These are phyloP conservation scores for Rhinolophus sinicus DNA, from an alignment of 2,113 vertebrate species.

Conservation along the genomic window DNA sequence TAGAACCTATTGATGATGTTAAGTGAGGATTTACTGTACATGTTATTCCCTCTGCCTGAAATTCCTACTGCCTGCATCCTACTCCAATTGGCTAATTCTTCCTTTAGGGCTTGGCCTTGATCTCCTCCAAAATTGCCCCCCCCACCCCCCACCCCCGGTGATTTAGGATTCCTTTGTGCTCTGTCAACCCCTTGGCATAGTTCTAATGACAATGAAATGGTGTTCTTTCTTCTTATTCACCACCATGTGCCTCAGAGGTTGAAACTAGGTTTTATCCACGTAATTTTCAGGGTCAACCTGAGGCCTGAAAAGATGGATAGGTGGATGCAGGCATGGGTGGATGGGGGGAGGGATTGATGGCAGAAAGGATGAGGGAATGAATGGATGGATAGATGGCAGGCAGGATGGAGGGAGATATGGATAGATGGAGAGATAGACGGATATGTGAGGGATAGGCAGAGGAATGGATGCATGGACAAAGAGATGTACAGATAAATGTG, in stretches of 20 bases:
- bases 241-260: not conserved
- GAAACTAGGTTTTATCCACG: not conserved
- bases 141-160: too few species aligned
- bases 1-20: too few species aligned
- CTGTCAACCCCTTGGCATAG: too few species aligned
- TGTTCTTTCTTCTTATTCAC: not conserved
- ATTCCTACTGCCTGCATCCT: not conserved
- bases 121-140: not conserved
- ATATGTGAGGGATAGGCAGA: not conserved
- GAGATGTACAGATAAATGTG: not conserved
- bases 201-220: not conserved
- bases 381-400: not conserved
- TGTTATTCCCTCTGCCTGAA: not conserved
- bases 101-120: not conserved
- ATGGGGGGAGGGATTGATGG: not conserved
- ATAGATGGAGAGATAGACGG: not conserved
- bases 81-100: not conserved
- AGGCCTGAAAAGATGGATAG: not conserved
- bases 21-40: not conserved
- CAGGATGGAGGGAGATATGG: not conserved
- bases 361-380: not conserved
- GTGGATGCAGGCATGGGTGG: not conserved
- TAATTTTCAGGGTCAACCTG: not conserved
- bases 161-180: not conserved
- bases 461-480: not conserved